These are phyloP conservation scores for Isotomurus palustris DNA, from an alignment of 2,888 invertebrate species.

Conservation along the genomic window DNA sequence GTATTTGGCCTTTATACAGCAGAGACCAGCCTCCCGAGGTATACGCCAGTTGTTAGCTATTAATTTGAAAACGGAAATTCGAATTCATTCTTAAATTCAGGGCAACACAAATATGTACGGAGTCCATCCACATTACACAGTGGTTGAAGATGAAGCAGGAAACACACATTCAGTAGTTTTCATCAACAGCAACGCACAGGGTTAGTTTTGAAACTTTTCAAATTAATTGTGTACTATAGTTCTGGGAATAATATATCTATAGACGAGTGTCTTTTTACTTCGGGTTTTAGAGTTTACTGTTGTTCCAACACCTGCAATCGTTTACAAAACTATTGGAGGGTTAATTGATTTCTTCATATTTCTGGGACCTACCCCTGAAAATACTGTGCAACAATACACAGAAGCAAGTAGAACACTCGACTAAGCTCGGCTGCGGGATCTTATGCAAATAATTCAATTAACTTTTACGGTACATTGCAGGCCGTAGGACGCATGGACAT, in stretches of 20 bases:
- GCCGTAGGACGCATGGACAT: constrained; percentile 67
- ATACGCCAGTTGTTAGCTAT: constrained; percentile 15
- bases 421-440: background rate
- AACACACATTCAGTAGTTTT: constrained; percentile 70
- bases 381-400: constrained; percentile 64
- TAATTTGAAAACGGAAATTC: background rate
- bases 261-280: background rate
- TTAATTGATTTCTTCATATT: constrained; percentile 73
- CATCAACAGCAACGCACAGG: constrained; percentile 80
- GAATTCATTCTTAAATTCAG: constrained; percentile 9
- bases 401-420: constrained; percentile 51
- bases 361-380: constrained; percentile 67
- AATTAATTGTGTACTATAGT: background rate
- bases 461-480: constrained; percentile 1
- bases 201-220: constrained; percentile 52
- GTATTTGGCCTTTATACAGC: constrained; percentile 49
- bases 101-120: constrained; percentile 37
- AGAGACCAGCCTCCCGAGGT: constrained; percentile 48
- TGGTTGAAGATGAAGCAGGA: constrained; percentile 64
- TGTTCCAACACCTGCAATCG: constrained; percentile 73
- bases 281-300: constrained; percentile 70
- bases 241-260: background rate
- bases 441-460: background rate
- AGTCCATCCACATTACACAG: constrained; percentile 74
- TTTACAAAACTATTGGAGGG: constrained; percentile 76